Percentiles rank a stretch among this genome's conserved stretches.
Conservation (phyloP, 2,113 vertebrate species). For the Myotis lucifugus region DNA sequence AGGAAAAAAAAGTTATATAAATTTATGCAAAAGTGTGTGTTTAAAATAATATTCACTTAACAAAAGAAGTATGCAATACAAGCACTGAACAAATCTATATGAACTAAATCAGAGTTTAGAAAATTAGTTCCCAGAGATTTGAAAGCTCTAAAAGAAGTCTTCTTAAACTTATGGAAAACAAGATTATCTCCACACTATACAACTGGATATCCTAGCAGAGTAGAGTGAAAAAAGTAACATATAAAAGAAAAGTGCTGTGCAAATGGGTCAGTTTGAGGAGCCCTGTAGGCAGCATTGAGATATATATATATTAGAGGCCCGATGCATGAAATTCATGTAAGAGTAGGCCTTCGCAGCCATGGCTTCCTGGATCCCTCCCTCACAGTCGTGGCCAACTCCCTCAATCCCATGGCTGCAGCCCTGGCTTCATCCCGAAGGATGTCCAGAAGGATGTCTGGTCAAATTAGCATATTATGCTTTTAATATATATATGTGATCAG, state of each 20-base stretch:
- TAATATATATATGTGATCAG: no score
- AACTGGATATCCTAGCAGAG: background rate
- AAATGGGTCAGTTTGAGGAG: background rate
- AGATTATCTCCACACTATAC: background rate
- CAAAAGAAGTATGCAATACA: slow-evolving; percentile 25
- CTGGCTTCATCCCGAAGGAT: no score
- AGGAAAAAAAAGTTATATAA: background rate
- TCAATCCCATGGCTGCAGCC: no score
- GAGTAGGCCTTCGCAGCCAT: no score
- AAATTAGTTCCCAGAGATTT: slow-evolving; percentile 50
- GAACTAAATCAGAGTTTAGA: slow-evolving; percentile 36
- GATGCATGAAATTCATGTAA: no score
- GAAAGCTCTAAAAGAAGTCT: background rate
- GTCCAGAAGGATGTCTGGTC: no score
- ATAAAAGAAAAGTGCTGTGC: background rate
- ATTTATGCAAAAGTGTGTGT: background rate
- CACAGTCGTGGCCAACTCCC: no score
- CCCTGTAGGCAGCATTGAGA: background rate
- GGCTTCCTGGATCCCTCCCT: no score
- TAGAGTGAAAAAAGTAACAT: background rate
- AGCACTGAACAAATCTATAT: background rate
- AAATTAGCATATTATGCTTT: no score
- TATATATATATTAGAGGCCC: no score
- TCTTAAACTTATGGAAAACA: background rate
- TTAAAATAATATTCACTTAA: slow-evolving; percentile 36